Evolutionary conservation across 2,113 vertebrate species (phyloP).

Genomic region (Pseudopipra pipra): DNA sequence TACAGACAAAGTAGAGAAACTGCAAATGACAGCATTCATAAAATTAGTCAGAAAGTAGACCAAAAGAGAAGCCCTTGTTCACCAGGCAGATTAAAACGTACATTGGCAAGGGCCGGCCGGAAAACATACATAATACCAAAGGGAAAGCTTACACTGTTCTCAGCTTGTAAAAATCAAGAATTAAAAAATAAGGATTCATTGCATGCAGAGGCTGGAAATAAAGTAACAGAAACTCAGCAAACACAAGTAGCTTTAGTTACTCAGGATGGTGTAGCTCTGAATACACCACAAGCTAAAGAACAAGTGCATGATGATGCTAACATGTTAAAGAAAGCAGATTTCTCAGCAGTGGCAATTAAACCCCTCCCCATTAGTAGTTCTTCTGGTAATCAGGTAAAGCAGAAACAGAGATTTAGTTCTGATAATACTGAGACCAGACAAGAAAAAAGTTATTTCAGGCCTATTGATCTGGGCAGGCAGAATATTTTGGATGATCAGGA

Average conservation of each 20-base stretch:
- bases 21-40: not conserved
- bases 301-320: not conserved
- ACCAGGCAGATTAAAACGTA: not conserved
- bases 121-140: not conserved
- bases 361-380: not conserved
- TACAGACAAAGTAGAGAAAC: not conserved
- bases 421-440: not conserved
- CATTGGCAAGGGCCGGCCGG: constrained; percentile 4
- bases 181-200: not conserved
- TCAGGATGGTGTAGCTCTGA: not conserved
- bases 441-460: not conserved
- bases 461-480: not conserved
- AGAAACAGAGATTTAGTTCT: not conserved
- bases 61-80: constrained; percentile 12
- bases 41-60: not conserved
- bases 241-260: not conserved
- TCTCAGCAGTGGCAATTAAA: not conserved
- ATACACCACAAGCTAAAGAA: not conserved
- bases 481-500: not conserved
- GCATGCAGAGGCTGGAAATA: not conserved
- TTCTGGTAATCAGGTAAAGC: not conserved
- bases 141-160: not conserved
- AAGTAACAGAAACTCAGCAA: not conserved
- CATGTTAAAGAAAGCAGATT: not conserved
- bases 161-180: not conserved